Evolutionary conservation across 2,888 invertebrate genomes (phyloP), one percentile per base, ranked within the genome.

Genomic region (Drosophila quinaria): DNA sequence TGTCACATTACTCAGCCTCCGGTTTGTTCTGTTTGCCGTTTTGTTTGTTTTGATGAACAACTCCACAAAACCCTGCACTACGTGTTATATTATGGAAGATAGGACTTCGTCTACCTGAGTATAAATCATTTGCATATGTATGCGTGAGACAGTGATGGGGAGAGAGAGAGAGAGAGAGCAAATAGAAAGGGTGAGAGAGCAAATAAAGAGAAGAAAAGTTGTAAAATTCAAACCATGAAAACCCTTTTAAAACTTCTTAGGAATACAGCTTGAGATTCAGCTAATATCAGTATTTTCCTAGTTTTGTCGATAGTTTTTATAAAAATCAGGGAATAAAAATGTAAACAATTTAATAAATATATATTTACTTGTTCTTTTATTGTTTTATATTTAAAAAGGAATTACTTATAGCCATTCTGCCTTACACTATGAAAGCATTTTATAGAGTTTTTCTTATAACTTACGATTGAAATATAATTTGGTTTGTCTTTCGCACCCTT

Each of bases 1-100:
- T 76, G 77, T 75, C 77, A 68, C 71, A 78, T 79, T 75, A 60
- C 64, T 65, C 71, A 58, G 80, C 54, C 63, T 67, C 74, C 46
- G 58, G 60, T 74, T 50, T 37, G 42, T 72, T 64, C 62, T 61
- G 63, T 49, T 15, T 49, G 19, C 52, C 15, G 50, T 55, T 55
- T 46, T 69, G 73, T 77, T 77, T 78, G 64, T 50, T 78, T 72
- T 63, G 58, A 64, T 41, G 47, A 63, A 62, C 58, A 63, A 10
- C 39, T 58, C 61, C 15, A 1, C 11, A 44, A 44, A 25, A 41
- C 61, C n/a, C 44, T 52, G 29, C 17, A 15, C n/a, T n/a, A 55
- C 29, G 13, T 42, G 41, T 10, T 8, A 41, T 41, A 39, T 11
- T 22, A 17, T 6, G 39, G 39, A 9, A 13, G 13, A 8, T 25